Conservation (phyloP, 2,113 vertebrate species). For the Agapornis roseicollis region DNA sequence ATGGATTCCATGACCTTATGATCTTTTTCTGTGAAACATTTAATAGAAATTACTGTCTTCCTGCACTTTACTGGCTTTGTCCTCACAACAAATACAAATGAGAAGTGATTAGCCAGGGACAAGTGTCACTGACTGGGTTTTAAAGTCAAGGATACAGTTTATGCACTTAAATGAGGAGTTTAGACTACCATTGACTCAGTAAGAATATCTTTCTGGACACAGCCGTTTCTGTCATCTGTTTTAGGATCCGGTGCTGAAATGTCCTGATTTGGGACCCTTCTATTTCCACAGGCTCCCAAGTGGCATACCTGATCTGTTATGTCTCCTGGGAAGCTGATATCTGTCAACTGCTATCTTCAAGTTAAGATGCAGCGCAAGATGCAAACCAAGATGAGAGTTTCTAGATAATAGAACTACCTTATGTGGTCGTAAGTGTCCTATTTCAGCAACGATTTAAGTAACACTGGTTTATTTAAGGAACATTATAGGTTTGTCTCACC, state of each 20-base stretch:
- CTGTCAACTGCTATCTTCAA: neutral
- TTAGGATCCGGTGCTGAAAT: neutral
- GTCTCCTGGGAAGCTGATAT: neutral
- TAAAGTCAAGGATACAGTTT: neutral
- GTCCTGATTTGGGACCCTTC: neutral
- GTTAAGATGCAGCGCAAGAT: neutral
- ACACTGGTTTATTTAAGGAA: no score
- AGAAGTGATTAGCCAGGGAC: neutral
- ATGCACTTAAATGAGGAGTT: neutral
- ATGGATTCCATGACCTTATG: neutral
- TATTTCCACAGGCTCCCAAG: neutral
- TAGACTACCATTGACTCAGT: neutral
- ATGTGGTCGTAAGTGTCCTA: neutral
- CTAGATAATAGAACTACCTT: neutral
- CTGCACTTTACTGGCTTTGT: neutral
- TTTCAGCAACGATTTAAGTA: neutral
- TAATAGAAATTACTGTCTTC: neutral
- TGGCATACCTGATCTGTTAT: neutral
- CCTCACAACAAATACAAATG: neutral
- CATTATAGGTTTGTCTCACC: neutral
- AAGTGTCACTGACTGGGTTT: accelerated
- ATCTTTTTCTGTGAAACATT: neutral
- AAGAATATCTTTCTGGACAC: neutral
- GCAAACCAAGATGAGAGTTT: neutral
- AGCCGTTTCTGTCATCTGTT: neutral